phyloP scores from a whole-genome alignment of 2,797 vertebrate genomes.

The Premnoplex brunnescens region DNA sequence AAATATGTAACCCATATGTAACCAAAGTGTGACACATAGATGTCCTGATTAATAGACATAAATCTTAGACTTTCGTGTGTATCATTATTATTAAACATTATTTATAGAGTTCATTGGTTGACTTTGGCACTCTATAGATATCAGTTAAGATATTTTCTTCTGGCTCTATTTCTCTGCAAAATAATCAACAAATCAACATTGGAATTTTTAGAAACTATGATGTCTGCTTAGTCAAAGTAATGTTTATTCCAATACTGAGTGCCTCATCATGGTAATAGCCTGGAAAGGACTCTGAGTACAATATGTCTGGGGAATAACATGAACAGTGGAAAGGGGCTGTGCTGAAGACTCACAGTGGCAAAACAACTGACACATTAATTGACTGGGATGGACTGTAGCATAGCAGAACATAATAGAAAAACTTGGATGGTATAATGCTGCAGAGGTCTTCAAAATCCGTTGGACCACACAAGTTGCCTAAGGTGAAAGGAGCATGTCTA shows the following conservation, averaged over 20 bases:
- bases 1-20: background rate
- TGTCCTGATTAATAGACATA: background rate
- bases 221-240: background rate
- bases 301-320: background rate
- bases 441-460: background rate
- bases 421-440: background rate
- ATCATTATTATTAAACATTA: background rate
- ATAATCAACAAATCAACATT: background rate
- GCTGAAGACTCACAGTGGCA: background rate
- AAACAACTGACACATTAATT: background rate
- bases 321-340: background rate
- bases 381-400: background rate
- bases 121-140: background rate
- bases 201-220: background rate
- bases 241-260: background rate
- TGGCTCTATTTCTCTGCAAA: background rate
- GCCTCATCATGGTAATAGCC: background rate
- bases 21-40: background rate
- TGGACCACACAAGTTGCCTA: background rate
- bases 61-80: background rate
- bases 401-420: background rate
- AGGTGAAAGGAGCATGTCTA: background rate
- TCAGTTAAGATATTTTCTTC: background rate
- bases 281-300: background rate
- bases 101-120: background rate